Conservation (phyloP, 2,113 vertebrate genomes). For the Rana temporaria region DNA sequence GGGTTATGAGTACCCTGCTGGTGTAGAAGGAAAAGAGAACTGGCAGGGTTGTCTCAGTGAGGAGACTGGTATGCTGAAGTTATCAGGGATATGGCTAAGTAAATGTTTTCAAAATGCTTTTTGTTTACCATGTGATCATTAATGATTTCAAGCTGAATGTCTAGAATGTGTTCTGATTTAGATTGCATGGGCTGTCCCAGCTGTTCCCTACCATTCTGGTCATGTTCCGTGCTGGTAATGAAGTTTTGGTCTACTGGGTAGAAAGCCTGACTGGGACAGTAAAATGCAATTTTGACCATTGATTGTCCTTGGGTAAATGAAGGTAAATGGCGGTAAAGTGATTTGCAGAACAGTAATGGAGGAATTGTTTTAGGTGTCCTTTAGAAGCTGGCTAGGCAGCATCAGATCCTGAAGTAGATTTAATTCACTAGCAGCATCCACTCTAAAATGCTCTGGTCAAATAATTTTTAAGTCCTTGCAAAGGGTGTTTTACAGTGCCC, state of each 20-base stretch:
- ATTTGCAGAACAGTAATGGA: conserved; percentile 41
- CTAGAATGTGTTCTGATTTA: too few relatives aligned
- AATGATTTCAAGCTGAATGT: too few relatives aligned
- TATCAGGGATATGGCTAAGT: too few relatives aligned
- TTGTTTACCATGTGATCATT: too few relatives aligned
- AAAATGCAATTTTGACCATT: conserved; percentile 40
- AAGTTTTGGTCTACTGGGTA: conserved; percentile 45
- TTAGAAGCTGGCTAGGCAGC: conserved; percentile 37
- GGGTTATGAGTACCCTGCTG: too few relatives aligned
- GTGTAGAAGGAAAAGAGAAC: too few relatives aligned
- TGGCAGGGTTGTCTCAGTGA: too few relatives aligned
- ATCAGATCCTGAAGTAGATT: conserved; percentile 18
- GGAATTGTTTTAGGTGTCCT: conserved; percentile 49
- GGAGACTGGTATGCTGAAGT: too few relatives aligned
- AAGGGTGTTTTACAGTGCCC: conserved; percentile 33
- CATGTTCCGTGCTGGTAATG: conserved; percentile 10
- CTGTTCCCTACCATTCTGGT: conserved; percentile 5
- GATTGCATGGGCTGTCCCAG: not conserved
- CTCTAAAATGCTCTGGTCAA: too few relatives aligned
- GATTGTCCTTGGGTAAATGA: conserved; percentile 52
- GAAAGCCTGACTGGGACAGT: conserved; percentile 23
- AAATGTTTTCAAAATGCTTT: too few relatives aligned
- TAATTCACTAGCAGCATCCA: conserved; percentile 23
- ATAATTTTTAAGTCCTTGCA: not conserved
- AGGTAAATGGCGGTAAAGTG: conserved; percentile 33